phyloP scores from a whole-genome alignment of 2,888 invertebrate species.

The Spilarctia lutea region DNA sequence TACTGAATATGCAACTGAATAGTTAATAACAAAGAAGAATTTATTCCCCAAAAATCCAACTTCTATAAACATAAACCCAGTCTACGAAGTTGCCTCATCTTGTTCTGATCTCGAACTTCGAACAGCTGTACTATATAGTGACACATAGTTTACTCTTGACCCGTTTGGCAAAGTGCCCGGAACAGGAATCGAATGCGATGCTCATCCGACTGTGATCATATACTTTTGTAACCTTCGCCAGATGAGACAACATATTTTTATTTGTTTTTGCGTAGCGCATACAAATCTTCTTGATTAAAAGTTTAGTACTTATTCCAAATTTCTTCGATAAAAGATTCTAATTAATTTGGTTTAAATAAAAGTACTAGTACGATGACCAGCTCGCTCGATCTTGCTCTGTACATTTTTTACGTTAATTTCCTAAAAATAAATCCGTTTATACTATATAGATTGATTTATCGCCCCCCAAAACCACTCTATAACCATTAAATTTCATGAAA shows the following conservation, averaged over 20 bases:
- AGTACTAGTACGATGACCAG: too few species aligned
- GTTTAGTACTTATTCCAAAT: too few species aligned
- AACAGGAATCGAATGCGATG: conserved; percentile 47
- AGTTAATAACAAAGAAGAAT: background rate
- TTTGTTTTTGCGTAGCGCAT: background rate
- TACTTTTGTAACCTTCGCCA: conserved; percentile 1
- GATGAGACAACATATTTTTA: background rate
- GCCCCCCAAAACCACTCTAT: too few species aligned
- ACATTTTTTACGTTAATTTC: too few species aligned
- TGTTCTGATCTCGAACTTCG: conserved; percentile 11
- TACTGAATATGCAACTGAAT: too few species aligned
- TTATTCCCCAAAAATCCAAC: background rate
- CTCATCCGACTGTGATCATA: conserved; percentile 21
- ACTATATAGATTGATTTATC: too few species aligned
- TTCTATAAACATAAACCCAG: background rate
- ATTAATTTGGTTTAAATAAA: too few species aligned
- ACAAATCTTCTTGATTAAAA: background rate
- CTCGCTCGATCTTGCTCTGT: too few species aligned
- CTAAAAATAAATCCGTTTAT: too few species aligned
- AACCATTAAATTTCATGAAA: too few species aligned
- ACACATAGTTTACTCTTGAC: conserved; percentile 42
- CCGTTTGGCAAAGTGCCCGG: conserved; percentile 50
- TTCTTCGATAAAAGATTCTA: too few species aligned
- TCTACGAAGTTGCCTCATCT: background rate
- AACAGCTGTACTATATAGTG: conserved; percentile 7